Evolutionary conservation across 2,797 vertebrate species (phyloP), one percentile per base, ranked within the genome.

Genomic region (Podarcis siculus): DNA sequence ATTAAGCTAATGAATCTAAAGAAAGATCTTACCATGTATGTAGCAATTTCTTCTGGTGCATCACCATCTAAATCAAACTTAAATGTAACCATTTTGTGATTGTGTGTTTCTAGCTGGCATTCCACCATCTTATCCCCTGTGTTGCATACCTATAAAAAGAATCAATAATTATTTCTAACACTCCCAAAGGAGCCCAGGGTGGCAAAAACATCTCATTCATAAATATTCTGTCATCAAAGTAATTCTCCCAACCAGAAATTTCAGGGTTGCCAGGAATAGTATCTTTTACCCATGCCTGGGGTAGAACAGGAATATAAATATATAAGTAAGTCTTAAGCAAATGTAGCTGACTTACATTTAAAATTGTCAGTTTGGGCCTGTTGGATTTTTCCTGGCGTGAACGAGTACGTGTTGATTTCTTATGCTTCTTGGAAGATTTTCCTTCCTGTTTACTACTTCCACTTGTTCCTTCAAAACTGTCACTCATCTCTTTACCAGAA

Each of bases 71-170:
- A 97, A 93, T 99, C 98, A 91, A 99, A 99, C 94, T 99, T 99
- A 93, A 99, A 99, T 0, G 99, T 99, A 93, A 99, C 99, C 98
- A 99, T 99, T 96, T 99, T 99, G 95, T 99, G 99, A 94, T 99
- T 99, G 87, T 99, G 99, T 3, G 99, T 99, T 95, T 99, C 99
- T 86, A 99, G 93, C 94, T 99, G 99, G 94, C 99, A 99, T 92
- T 99, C 99, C 10, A 99, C 99, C 99, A 99, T 99, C 96, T 99
- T 99, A 95, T 99, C 99, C 0, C 99, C 99, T 0, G 98, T 99
- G 96, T 99, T 98, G 85, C 98, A 99, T 3, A 99, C 98, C 99
- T 99, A 93, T 30, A 93, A 78, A 89, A 80, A 83, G 72, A 23
- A 71, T 85, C 32, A 82, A 3, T 5, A 7, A 3, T 91, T 84